Evolutionary conservation across 2,888 invertebrate species (phyloP), one percentile per base, ranked within the genome.

Genomic region (Baronia brevicornis): DNA sequence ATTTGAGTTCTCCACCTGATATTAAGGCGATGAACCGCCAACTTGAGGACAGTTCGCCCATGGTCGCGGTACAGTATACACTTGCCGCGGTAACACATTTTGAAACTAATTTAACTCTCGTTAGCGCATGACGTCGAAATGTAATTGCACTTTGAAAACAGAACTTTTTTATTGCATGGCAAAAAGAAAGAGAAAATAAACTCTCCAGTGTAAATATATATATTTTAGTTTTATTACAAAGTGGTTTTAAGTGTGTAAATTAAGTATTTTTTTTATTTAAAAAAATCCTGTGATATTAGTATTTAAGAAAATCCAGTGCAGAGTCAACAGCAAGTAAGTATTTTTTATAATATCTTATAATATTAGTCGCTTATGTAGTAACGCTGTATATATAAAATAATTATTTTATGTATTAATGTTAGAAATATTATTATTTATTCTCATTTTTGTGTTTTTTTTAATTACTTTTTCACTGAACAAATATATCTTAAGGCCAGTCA

Each of bases 261-360:
- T 58, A 44, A 50, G 49, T 50, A 41, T 43, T 42, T 44, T 46
- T 52, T 54, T 55, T 42, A 43, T 46, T 46, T 34, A 43, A 46
- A 68, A 70, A 72, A 78, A 80, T 78, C 75, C 82, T 82, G 82
- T 82, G 82, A 82, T 82, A 82, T 71, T 80, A 79, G 69, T 56
- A 48, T 49, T 47, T 73, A 72, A 72, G 68, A 51, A 53, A 31
- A 38, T n/a, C 46, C 59, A 44, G 60, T 52, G 56, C 48, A 46
- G 43, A 43, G 29, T 51, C 38, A 49, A 29, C 44, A 34, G 59
- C 66, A 79, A 77, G 82, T 82, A 38, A 82, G 82, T 82, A 62
- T 56, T 44, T 31, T 32, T 40, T 35, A 28, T 13, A 37, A 44
- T 34, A 37, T 43, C 39, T 38, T 25, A 20, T 19, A 28, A 19